phyloP scores from a whole-genome alignment of 2,113 vertebrate species.

The Actinemys pallida region DNA sequence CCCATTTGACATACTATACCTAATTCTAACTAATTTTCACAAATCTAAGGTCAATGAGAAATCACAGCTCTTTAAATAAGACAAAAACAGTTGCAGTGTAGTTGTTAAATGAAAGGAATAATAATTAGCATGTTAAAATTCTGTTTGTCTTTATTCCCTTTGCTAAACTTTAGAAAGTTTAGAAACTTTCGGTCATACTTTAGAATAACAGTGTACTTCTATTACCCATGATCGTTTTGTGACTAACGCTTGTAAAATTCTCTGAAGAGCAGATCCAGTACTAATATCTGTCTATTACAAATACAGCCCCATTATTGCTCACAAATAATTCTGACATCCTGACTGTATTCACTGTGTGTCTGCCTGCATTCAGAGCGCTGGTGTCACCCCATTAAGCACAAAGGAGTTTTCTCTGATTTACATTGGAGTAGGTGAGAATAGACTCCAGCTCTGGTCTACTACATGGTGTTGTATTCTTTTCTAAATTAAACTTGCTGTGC shows the following conservation, averaged over 20 bases:
- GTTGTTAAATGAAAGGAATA: constrained; percentile 41
- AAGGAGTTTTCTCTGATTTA: constrained; percentile 19
- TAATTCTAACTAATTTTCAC: constrained; percentile 71
- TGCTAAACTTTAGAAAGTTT: neutral
- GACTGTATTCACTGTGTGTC: neutral
- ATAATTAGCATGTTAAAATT: constrained; percentile 23
- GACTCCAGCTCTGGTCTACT: neutral
- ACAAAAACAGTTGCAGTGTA: constrained; percentile 6
- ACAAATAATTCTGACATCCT: neutral
- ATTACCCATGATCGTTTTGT: neutral
- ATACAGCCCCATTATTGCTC: neutral
- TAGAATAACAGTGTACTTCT: neutral
- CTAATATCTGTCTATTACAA: neutral
- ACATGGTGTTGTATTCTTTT: neutral
- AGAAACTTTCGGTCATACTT: neutral
- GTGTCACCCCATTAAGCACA: constrained; percentile 15
- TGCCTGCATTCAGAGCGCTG: constrained; percentile 17
- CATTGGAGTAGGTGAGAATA: neutral
- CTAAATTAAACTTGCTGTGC: neutral
- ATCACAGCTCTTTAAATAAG: constrained; percentile 52
- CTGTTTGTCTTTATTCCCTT: neutral
- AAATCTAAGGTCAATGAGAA: constrained; percentile 75
- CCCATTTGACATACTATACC: constrained; percentile 69
- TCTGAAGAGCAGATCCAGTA: neutral
- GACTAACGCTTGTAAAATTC: neutral